Evolutionary conservation across 2,888 invertebrate species (phyloP), one percentile per base, ranked within the genome.

Genomic region (Steromphala cineraria): DNA sequence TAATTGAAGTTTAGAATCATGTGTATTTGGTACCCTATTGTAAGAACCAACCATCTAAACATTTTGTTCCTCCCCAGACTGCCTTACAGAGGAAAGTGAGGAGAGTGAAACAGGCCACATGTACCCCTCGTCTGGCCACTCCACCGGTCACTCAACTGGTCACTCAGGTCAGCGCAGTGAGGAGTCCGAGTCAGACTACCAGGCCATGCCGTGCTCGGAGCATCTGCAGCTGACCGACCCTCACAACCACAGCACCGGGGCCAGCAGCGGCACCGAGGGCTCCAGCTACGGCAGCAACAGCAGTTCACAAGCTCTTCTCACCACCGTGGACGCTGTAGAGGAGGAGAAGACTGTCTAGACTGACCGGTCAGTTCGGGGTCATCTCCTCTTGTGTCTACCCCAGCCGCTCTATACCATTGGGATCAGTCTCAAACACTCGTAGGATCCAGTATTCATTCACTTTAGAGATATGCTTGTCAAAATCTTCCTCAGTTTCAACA

Each of bases 211-310:
- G 53, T 17, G 13, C 28, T n/a, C 55, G 8, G 76, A 76, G 8
- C 76, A 53, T 17, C 53, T 76, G n/a, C 17, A 53, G 28, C 40
- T 74, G 19, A 19, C 15, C 8, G 74, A 74, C 74, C 15, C 40
- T n/a, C 74, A 56, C 21, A 71, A 19, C 28, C 36, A 40, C 7
- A 36, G 36, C 3, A 31, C 53, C 24, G 79, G 74, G 15, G 67
- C 46, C 36, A 71, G 81, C 36, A 83, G 82, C n/a, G 80, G 83
- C 21, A 83, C 79, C n/a, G 88, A 84, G 81, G 88, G 81, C 71
- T 88, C 83, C 36, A 88, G 89, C 80, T 90, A 88, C 80, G 89
- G 88, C 71, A 90, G 90, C 75, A 87, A 86, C 67, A 83, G 86
- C 77, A 89, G 89, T 75, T 86, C 88, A 19, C 87, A 88, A 56